phyloP scores from a whole-genome alignment of 2,888 invertebrate genomes.

The Sceliomorpha sp. region DNA sequence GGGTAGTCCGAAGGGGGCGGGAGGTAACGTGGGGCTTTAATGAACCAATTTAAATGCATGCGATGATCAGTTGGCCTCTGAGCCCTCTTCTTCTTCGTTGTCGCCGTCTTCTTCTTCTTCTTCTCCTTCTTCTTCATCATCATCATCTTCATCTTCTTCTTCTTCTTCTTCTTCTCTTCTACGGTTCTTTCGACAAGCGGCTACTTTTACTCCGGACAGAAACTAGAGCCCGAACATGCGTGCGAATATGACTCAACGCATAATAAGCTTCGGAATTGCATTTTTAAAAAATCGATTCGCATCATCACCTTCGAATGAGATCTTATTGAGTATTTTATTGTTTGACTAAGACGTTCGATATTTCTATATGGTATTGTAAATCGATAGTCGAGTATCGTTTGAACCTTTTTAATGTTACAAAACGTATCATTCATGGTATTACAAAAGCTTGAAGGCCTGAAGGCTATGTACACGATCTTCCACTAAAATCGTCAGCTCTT shows the following conservation, averaged over 20 bases:
- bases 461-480: too few relatives aligned
- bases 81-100: slow-evolving; percentile 73
- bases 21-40: slow-evolving; percentile 75
- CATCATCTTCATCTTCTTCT: slow-evolving; percentile 21
- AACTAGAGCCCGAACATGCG: slow-evolving; percentile 45
- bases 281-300: not conserved
- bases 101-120: slow-evolving; percentile 41
- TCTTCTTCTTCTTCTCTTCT: slow-evolving; percentile 37
- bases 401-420: too few relatives aligned
- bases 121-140: too few relatives aligned
- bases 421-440: too few relatives aligned
- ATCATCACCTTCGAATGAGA: too few relatives aligned
- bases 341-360: too few relatives aligned
- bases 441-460: too few relatives aligned
- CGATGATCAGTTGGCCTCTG: slow-evolving; percentile 80
- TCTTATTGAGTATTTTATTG: too few relatives aligned
- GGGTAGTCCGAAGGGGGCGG: slow-evolving; percentile 55
- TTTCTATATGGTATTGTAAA: too few relatives aligned
- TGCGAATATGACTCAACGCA: slow-evolving; percentile 54
- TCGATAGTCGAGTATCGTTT: too few relatives aligned
- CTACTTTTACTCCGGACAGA: slow-evolving; percentile 45
- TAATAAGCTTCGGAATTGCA: slow-evolving; percentile 34
- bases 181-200: slow-evolving; percentile 51
- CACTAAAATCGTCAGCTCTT: too few relatives aligned
- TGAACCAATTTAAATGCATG: slow-evolving; percentile 81